Percentiles rank a stretch among this genome's conserved stretches.
phyloP scores from a whole-genome alignment of 2,113 vertebrate genomes.

The human region GRCh38 chr2:4121501-4122000 shows the following conservation, averaged over 20 bases:
- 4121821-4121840: not conserved
- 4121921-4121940: not conserved
- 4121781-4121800: slow-evolving; percentile 55
- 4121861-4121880: slow-evolving; percentile 56
- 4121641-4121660: not conserved
- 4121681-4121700: slow-evolving; percentile 44
- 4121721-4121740: slow-evolving; percentile 57
- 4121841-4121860: slow-evolving; percentile 76
- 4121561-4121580: not conserved
- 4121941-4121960: not conserved
- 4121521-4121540: too few species aligned
- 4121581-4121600: not conserved
- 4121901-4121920: slow-evolving; percentile 29
- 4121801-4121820: slow-evolving; percentile 60
- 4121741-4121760: slow-evolving; percentile 52
- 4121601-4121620: not conserved
- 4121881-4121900: slow-evolving; percentile 67
- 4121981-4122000: not conserved
- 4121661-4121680: not conserved
- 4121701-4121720: slow-evolving; percentile 50
- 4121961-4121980: not conserved
- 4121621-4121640: not conserved
- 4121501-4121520: not conserved
- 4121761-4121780: not conserved
- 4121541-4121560: not conserved